These are phyloP conservation scores for Cliona cf. orientalis DNA, from an alignment of 37 sponge, comb jelly and placozoan species.

Conservation along the genomic window DNA sequence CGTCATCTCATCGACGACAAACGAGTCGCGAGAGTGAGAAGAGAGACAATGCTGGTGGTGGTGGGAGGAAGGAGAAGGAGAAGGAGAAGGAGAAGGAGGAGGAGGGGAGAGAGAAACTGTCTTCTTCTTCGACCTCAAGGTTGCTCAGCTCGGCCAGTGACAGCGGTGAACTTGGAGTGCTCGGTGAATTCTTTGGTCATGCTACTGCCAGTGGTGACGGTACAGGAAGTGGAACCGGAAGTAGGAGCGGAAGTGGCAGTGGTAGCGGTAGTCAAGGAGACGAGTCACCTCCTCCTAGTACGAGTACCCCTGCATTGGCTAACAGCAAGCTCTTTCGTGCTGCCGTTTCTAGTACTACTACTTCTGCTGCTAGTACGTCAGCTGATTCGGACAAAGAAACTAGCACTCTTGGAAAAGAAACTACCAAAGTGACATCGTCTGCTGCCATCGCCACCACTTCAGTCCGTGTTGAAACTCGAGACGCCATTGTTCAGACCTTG, in stretches of 20 bases:
- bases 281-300: not conserved
- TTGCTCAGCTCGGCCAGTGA: too few species aligned
- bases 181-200: too few species aligned
- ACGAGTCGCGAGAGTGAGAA: too few species aligned
- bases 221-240: not conserved
- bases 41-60: not conserved
- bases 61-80: not conserved
- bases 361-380: not conserved
- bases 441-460: too few species aligned
- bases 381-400: not conserved
- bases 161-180: not conserved
- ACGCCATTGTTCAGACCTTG: constrained; percentile 11
- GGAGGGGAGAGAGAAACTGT: not conserved
- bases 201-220: not conserved
- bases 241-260: not conserved
- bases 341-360: not conserved
- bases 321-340: not conserved
- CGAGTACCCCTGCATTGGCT: not conserved
- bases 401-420: not conserved
- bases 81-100: not conserved
- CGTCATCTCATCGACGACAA: too few species aligned
- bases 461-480: too few species aligned
- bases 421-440: not conserved
- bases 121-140: not conserved
- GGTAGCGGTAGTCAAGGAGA: not conserved